Conservation (phyloP, 1,140 invertebrate species). For the Agrilus planipennis region DNA sequence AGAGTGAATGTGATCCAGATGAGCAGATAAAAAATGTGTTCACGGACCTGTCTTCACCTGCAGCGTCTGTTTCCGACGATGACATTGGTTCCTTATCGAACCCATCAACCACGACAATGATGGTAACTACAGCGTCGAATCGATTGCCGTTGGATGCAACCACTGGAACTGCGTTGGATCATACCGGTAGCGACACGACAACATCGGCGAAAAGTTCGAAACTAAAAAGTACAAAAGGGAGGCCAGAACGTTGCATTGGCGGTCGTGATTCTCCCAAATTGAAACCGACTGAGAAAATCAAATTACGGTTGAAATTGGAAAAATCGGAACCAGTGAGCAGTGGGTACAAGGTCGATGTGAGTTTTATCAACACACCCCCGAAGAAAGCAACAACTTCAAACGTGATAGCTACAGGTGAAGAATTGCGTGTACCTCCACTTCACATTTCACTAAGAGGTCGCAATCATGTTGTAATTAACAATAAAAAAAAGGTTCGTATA, state of each 20-base stretch:
- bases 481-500: conserved; percentile 51
- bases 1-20: conserved; percentile 36
- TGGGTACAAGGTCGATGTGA: conserved; percentile 70
- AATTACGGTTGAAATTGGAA: conserved; percentile 69
- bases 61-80: conserved; percentile 26
- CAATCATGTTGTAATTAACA: conserved; percentile 79
- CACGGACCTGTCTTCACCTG: conserved; percentile 26
- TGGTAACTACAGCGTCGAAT: too few relatives aligned
- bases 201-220: conserved; percentile 38
- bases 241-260: too few relatives aligned
- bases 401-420: conserved; percentile 41
- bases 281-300: conserved; percentile 61
- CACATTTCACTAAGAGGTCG: conserved; percentile 78
- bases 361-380: conserved; percentile 49
- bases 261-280: conserved; percentile 30
- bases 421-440: conserved; percentile 73
- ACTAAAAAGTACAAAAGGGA: conserved; percentile 28
- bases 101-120: conserved; percentile 30
- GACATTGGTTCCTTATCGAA: conserved; percentile 29
- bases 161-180: too few relatives aligned
- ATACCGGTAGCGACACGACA: conserved; percentile 51
- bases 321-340: conserved; percentile 65
- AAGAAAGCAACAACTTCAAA: conserved; percentile 35
- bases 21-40: conserved; percentile 29
- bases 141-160: too few relatives aligned